Evolutionary conservation across 2,888 invertebrate genomes (phyloP).

Genomic region (Pollenia labialis): DNA sequence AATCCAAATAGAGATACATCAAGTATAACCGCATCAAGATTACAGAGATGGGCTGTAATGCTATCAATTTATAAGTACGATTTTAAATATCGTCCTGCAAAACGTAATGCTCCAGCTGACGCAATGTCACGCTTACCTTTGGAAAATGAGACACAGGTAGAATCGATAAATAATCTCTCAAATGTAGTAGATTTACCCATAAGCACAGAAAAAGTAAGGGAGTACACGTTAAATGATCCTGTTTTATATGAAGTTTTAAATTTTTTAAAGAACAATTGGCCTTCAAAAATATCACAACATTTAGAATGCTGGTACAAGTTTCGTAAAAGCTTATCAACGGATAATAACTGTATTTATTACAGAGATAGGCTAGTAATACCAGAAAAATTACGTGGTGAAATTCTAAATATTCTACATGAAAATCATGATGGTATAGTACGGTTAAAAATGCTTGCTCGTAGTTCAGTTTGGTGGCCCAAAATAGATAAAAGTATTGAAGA

Average conservation of each 20-base stretch:
- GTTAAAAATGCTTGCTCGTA: no score
- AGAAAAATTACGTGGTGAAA: no score
- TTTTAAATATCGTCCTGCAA: constrained; percentile 64
- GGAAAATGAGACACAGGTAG: no score
- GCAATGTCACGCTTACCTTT: constrained; percentile 66
- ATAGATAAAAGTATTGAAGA: no score
- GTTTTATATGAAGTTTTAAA: not conserved
- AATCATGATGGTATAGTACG: no score
- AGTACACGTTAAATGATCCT: not conserved
- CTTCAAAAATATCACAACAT: not conserved
- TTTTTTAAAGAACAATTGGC: not conserved
- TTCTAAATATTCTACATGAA: no score
- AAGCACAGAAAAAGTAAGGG: no score
- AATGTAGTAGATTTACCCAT: no score
- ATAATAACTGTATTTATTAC: constrained; percentile 23
- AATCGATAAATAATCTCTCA: no score
- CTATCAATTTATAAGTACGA: constrained; percentile 57
- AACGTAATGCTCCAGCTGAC: constrained; percentile 62
- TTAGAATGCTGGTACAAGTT: not conserved
- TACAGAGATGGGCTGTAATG: constrained; percentile 31
- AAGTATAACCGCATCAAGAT: constrained; percentile 29
- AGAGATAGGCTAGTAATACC: constrained; percentile 10
- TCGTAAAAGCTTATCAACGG: constrained; percentile 6
- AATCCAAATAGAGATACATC: constrained; percentile 48
- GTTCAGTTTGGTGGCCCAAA: no score